These are phyloP conservation scores for Brenthis hecate DNA, from an alignment of 2,888 invertebrate species.

Conservation along the genomic window DNA sequence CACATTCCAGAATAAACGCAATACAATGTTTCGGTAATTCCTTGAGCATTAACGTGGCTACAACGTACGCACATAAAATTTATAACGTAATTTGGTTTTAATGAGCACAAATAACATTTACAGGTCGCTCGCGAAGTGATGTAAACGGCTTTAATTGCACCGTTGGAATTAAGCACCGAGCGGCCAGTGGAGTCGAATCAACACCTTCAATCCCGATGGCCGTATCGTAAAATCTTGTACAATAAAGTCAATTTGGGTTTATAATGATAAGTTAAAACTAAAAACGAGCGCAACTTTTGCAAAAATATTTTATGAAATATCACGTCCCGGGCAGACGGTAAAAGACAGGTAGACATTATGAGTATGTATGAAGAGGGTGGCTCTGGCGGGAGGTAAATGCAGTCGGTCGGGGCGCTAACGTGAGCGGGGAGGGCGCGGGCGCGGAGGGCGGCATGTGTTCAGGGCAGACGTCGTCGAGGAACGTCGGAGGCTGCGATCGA, in stretches of 20 bases:
- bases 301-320: constrained; percentile 54
- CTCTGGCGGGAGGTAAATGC: constrained; percentile 76
- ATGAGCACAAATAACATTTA: constrained; percentile 74
- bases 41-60: constrained; percentile 59
- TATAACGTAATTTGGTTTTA: constrained; percentile 73
- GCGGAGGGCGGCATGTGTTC: constrained; percentile 47
- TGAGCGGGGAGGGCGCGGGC: constrained; percentile 57
- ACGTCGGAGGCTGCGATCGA: constrained; percentile 81
- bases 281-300: constrained; percentile 47
- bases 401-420: constrained; percentile 81
- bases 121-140: constrained; percentile 71
- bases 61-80: constrained; percentile 67
- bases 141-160: constrained; percentile 73
- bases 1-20: constrained; percentile 44
- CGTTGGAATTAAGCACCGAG: constrained; percentile 52
- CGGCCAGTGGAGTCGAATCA: constrained; percentile 33
- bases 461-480: constrained; percentile 77
- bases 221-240: constrained; percentile 50
- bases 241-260: constrained; percentile 23
- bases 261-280: constrained; percentile 43
- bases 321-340: constrained; percentile 48
- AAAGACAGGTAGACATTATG: constrained; percentile 63
- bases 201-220: constrained; percentile 60
- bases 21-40: constrained; percentile 66
- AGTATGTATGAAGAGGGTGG: constrained; percentile 58